Base-by-base conservation (phyloP, 2,797 vertebrate genomes). In the Acanthurus leucopareius region DNA sequence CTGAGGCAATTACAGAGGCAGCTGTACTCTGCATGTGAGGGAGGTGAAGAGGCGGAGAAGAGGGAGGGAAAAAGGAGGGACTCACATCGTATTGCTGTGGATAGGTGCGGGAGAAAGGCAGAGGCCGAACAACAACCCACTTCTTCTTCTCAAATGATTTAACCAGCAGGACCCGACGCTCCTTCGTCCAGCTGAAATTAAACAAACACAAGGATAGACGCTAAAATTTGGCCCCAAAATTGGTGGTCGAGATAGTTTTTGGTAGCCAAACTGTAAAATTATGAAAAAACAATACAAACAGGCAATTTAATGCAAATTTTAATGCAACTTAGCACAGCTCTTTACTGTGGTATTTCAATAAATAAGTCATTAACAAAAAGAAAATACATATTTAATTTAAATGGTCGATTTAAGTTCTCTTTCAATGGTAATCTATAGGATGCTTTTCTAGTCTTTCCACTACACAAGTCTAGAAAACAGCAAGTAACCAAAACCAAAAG, bases 11-110 rank as follows among this genome's bases (percentile, higher is more conserved):
- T 64, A 59, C 20, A n/a, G 8, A 75, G 72, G 77, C 73, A 73
- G 77, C 52, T 81, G 73, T 35, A 48, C 40, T 58, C 22, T 28
- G 32, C 77, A 86, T 52, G 74, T 79, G 81, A 79, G 62, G 47
- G 25, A 32, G 53, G 44, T n/a, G 32, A 35, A 35, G 32, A 35
- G 32, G 32, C 32, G 32, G 32, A 35, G 32, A 7, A 35, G 32
- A 35, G 32, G 32, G 32, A 35, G 7, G 32, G 32, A 35, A 11
- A n/a, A 42, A 15, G 44, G 10, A 44, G 45, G 11, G 20, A 75
- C 98, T 98, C 91, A 99, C 98, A 0, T 99, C 98, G 6, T 99
- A 99, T 89, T 99, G 98, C 93, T 99, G 98, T 16, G 98, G 98
- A 91, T 99, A 99, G 69, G 96, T 97, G 73, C 97, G 97, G 28